Base-by-base conservation (phyloP, 2,888 invertebrate genomes). In the Horisme vitalbata region DNA sequence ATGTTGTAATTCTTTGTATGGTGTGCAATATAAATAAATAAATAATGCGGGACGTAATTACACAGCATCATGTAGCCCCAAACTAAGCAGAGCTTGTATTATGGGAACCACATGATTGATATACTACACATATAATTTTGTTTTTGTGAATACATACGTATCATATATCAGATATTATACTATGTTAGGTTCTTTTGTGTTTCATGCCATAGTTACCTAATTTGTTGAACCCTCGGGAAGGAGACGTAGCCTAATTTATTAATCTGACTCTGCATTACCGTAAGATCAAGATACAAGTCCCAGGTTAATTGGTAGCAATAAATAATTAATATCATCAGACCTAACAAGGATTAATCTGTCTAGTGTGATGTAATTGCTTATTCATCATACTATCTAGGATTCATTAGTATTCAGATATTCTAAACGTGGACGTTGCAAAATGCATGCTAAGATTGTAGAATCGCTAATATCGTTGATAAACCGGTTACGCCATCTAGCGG, bases 401-500 rank as follows among this genome's bases (percentile, higher is more conserved):
- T 44, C 49, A 58, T 56, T 58, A 54, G 45, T 56, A 58, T 56
- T 54, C 55, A 55, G 41, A 50, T 54, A 58, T 57, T 53, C 57
- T 35, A 31, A 46, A 44, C 52, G 58, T 30, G 45, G 41, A 31
- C 35, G 41, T 55, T 53, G 49, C 47, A 48, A 49, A 53, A 49
- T 46, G 32, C 41, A 44, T 43, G 21, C 23, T 12, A 31, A 26
- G 50, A 54, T 43, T 44, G 37, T 23, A 33, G 27, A 9, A 15
- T 15, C 6, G 18, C 18, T 18, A 4, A 5, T 27, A 41, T 50
- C n/a, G n/a, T n/a, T n/a, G n/a, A 55, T 33, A 20, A 38, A 52
- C 57, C 14, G 7, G n/a, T 53, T 23, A 2, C 63, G 74, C 65
- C 71, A 76, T 68, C 77, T 75, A 60, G 53, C 20, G 53, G 27